Conservation (phyloP, 2,888 invertebrate species). For the Philonicus albiceps region DNA sequence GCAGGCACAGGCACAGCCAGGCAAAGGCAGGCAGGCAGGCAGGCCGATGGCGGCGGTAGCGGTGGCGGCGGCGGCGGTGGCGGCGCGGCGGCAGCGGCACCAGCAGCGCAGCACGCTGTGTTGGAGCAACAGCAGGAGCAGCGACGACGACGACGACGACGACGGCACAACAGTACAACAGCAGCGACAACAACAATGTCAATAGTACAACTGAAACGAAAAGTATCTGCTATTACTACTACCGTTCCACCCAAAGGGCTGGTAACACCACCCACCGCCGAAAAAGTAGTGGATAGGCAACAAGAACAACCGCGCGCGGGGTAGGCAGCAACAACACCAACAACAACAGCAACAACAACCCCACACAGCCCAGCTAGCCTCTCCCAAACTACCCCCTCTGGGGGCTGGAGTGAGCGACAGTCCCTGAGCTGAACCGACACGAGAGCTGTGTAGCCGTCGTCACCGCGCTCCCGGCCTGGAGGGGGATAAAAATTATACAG, state of each 20-base stretch:
- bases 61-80: not conserved
- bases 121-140: slow-evolving; percentile 41
- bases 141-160: not conserved
- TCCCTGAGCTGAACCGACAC: not conserved
- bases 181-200: slow-evolving; percentile 39
- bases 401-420: not conserved
- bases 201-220: slow-evolving; percentile 42
- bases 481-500: slow-evolving; percentile 38
- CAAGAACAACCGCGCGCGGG: not conserved
- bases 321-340: slow-evolving; percentile 29
- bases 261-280: not conserved
- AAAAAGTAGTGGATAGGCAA: slow-evolving; percentile 36
- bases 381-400: slow-evolving; percentile 24
- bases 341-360: slow-evolving; percentile 17
- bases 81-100: not conserved
- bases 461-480: not conserved
- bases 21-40: not conserved
- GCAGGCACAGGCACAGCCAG: not conserved
- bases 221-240: slow-evolving; percentile 42
- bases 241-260: slow-evolving; percentile 13
- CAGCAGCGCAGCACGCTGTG: slow-evolving; percentile 3
- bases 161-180: slow-evolving; percentile 3
- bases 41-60: not conserved
- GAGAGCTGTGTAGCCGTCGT: not conserved
- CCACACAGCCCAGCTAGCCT: not conserved